Conservation (phyloP, 2,888 invertebrate genomes). For the Napeogenes inachia region DNA sequence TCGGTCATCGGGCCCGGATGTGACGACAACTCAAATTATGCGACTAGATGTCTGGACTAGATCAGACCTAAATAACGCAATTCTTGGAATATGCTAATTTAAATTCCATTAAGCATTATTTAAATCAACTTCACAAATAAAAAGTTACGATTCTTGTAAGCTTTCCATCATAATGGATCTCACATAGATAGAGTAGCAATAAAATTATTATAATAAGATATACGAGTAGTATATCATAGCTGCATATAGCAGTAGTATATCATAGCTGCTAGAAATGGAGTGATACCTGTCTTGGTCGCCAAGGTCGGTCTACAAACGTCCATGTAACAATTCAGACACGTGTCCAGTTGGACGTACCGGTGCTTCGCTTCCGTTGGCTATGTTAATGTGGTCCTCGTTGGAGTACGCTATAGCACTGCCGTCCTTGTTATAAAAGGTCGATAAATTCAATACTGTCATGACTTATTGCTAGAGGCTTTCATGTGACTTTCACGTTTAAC, state of each 20-base stretch:
- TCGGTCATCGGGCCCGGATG: conserved; percentile 68
- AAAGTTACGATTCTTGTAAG: too few relatives aligned
- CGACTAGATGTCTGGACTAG: conserved; percentile 47
- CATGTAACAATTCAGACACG: conserved; percentile 41
- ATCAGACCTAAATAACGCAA: conserved; percentile 30
- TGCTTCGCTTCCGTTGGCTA: conserved; percentile 63
- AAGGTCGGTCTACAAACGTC: conserved; percentile 35
- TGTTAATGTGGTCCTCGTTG: conserved; percentile 61
- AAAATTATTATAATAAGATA: background rate
- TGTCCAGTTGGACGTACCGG: conserved; percentile 46
- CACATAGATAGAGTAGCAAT: too few relatives aligned
- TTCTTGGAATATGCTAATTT: conserved; percentile 1
- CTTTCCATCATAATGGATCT: too few relatives aligned
- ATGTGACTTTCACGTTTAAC: too few relatives aligned
- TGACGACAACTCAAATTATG: conserved; percentile 57
- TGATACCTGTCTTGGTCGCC: conserved; percentile 21
- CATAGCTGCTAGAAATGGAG: background rate
- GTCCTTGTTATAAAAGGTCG: conserved; percentile 28
- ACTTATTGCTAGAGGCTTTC: background rate
- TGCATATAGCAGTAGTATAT: background rate
- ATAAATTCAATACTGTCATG: background rate
- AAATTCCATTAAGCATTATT: background rate
- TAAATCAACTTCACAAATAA: background rate
- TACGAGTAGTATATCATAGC: background rate
- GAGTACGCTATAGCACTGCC: conserved; percentile 36